Evolutionary conservation across 2,888 invertebrate species (phyloP).

Genomic region (Parnassius mnemosyne): DNA sequence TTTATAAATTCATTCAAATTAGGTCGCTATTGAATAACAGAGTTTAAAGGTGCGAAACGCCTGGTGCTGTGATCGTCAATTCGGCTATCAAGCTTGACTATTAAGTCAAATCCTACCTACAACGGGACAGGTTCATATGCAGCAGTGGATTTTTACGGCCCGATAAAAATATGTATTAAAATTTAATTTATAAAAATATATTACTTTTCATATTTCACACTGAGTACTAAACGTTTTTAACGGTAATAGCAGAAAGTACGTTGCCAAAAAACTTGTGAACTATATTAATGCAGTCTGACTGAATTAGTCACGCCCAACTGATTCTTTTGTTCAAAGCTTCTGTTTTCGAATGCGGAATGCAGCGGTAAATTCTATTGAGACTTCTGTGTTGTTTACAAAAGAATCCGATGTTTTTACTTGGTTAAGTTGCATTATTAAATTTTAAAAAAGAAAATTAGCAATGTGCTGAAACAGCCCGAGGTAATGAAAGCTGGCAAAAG

Average conservation of each 20-base stretch:
- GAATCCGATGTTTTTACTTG: constrained; percentile 4
- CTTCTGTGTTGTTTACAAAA: constrained; percentile 30
- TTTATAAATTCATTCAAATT: no score
- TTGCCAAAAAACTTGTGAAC: constrained; percentile 68
- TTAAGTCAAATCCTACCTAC: no score
- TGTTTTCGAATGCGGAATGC: constrained; percentile 37
- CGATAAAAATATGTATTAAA: no score
- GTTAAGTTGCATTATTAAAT: constrained; percentile 27
- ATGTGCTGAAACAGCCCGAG: constrained; percentile 7
- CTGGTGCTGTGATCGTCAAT: no score
- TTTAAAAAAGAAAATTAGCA: constrained; percentile 25
- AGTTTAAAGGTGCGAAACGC: no score
- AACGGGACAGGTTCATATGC: no score
- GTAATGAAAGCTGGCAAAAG: constrained; percentile 21
- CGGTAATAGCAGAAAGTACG: constrained; percentile 44
- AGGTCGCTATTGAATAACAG: no score
- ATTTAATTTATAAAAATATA: no score
- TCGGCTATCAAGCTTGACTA: no score
- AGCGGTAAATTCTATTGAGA: constrained; percentile 42
- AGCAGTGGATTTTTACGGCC: no score
- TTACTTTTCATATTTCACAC: constrained; percentile 28
- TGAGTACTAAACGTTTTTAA: constrained; percentile 40
- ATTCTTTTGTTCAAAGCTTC: constrained; percentile 52
- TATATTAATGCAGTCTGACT: constrained; percentile 66
- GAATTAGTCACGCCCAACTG: constrained; percentile 56